Conservation (phyloP, 2,888 invertebrate species). For the Cephus nigrinus region DNA sequence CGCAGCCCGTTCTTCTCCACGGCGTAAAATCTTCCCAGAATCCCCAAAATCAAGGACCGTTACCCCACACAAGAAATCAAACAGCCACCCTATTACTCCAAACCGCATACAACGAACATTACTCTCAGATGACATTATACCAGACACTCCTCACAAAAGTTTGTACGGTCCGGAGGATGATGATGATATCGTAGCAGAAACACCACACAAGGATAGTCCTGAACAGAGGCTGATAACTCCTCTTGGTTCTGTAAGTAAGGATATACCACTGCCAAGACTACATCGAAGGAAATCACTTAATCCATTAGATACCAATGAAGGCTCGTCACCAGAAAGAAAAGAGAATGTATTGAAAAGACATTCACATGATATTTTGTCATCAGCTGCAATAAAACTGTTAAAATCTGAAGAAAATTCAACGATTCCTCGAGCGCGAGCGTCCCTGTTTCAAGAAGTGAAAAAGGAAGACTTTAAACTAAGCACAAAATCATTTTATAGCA, state of each 20-base stretch:
- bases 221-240: constrained; percentile 51
- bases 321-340: constrained; percentile 44
- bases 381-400: constrained; percentile 35
- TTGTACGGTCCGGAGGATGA: constrained; percentile 34
- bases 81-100: constrained; percentile 17
- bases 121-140: constrained; percentile 33
- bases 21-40: constrained; percentile 28
- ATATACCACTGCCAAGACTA: constrained; percentile 45
- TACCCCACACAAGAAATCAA: constrained; percentile 27
- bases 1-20: constrained; percentile 45
- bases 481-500: constrained; percentile 54
- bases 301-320: constrained; percentile 30
- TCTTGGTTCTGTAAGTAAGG: constrained; percentile 45
- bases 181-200: constrained; percentile 39
- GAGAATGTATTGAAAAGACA: constrained; percentile 42
- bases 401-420: constrained; percentile 41
- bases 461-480: constrained; percentile 39
- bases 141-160: constrained; percentile 50
- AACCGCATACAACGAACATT: constrained; percentile 14
- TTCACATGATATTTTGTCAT: constrained; percentile 31
- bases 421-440: constrained; percentile 52
- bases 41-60: constrained; percentile 27
- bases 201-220: constrained; percentile 46
- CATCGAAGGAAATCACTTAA: constrained; percentile 51
- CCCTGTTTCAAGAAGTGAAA: constrained; percentile 52